Evolutionary conservation across 2,888 invertebrate species (phyloP).

Genomic region (Gasteruption jaculator): DNA sequence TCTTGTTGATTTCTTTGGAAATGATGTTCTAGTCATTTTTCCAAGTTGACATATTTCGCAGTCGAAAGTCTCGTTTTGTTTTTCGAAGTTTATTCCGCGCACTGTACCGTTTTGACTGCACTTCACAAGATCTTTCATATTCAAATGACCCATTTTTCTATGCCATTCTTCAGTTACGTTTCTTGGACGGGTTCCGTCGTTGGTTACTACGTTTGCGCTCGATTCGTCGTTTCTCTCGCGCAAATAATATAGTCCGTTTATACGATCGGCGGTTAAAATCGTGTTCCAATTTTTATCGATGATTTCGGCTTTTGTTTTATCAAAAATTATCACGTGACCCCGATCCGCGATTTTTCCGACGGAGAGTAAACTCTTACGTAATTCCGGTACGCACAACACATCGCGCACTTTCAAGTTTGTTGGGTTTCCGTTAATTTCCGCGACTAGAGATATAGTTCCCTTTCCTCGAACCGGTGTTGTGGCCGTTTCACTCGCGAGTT

Average conservation of each 20-base stretch:
- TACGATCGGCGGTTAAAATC: constrained; percentile 13
- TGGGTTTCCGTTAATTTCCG: constrained; percentile 2
- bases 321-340: constrained; percentile 12
- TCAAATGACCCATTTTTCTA: constrained; percentile 21
- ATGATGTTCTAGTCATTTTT: constrained; percentile 17
- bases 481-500: constrained; percentile 16
- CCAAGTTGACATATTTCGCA: constrained; percentile 18
- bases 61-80: neutral
- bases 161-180: constrained; percentile 17
- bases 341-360: constrained; percentile 13
- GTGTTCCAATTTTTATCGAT: constrained; percentile 10
- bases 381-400: constrained; percentile 16
- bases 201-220: neutral
- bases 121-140: constrained; percentile 17
- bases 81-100: constrained; percentile 11
- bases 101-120: constrained; percentile 12
- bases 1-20: constrained; percentile 12
- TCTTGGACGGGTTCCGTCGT: neutral
- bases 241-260: constrained; percentile 15
- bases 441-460: constrained; percentile 9
- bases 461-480: constrained; percentile 12
- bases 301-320: constrained; percentile 13
- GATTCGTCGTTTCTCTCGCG: neutral
- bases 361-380: constrained; percentile 17
- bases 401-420: constrained; percentile 13